Evolutionary conservation across 2,888 invertebrate species (phyloP).

Genomic region (Nipponacmea schrenckii): DNA sequence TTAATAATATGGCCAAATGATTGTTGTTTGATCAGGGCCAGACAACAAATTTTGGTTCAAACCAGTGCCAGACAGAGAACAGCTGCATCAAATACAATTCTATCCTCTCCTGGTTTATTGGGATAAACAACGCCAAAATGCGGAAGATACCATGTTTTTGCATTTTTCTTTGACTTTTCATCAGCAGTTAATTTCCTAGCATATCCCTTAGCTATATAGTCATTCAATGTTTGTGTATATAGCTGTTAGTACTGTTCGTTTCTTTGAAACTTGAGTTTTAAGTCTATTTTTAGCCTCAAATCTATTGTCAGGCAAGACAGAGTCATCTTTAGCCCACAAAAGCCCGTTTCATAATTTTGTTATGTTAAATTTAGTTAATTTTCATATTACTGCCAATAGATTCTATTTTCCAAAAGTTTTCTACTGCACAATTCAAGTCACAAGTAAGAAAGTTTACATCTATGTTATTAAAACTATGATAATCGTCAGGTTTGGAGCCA

Average conservation of each 20-base stretch:
- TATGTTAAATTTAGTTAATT: no score
- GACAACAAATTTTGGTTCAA: conserved; percentile 19
- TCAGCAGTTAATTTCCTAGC: background rate
- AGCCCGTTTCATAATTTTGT: background rate
- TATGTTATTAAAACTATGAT: background rate
- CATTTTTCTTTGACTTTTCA: background rate
- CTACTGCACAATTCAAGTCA: background rate
- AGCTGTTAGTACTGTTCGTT: no score
- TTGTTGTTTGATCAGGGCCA: conserved; percentile 32
- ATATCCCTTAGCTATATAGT: background rate
- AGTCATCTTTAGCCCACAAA: background rate
- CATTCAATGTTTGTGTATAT: conserved; percentile 7
- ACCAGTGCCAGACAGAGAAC: background rate
- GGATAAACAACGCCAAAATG: background rate
- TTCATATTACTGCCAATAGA: background rate
- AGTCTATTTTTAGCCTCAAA: background rate
- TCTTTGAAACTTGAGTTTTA: no score
- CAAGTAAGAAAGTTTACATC: no score
- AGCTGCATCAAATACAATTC: background rate
- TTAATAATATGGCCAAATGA: conserved; percentile 27
- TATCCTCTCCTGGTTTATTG: background rate
- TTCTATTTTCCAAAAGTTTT: background rate
- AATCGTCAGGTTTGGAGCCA: background rate
- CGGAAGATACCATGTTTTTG: background rate
- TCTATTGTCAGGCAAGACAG: background rate